phyloP scores from a whole-genome alignment of 2,797 vertebrate genomes.

The Bradypodion ventrale region DNA sequence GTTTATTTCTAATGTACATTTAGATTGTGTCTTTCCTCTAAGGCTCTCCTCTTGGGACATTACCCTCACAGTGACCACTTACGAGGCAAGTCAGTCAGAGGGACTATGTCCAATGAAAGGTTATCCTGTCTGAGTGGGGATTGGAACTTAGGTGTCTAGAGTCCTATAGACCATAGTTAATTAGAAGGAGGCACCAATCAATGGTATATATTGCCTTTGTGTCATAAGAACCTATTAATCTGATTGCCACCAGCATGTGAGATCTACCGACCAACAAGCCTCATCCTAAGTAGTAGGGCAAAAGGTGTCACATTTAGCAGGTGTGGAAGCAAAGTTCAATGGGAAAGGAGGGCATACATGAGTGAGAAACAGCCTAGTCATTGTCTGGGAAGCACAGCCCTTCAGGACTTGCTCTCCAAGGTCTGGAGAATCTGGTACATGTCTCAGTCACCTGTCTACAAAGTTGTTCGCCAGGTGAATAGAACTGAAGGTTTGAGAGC shows the following conservation, averaged over 20 bases:
- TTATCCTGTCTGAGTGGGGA: no score
- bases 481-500: not conserved
- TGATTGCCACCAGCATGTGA: not conserved
- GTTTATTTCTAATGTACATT: no score
- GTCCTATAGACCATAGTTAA: not conserved
- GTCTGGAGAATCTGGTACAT: not conserved
- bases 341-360: not conserved
- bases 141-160: no score
- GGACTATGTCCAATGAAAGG: no score
- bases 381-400: not conserved
- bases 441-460: not conserved
- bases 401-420: not conserved
- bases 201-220: not conserved
- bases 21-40: no score
- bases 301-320: not conserved
- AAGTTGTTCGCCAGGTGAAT: not conserved
- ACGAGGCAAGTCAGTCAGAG: no score
- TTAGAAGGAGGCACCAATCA: not conserved
- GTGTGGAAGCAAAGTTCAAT: not conserved
- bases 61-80: no score
- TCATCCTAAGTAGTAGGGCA: not conserved
- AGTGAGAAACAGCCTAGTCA: no score
- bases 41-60: no score
- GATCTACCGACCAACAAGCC: not conserved
- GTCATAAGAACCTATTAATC: not conserved